Conservation (phyloP, 2,888 invertebrate genomes). For the Hymenopus coronatus region DNA sequence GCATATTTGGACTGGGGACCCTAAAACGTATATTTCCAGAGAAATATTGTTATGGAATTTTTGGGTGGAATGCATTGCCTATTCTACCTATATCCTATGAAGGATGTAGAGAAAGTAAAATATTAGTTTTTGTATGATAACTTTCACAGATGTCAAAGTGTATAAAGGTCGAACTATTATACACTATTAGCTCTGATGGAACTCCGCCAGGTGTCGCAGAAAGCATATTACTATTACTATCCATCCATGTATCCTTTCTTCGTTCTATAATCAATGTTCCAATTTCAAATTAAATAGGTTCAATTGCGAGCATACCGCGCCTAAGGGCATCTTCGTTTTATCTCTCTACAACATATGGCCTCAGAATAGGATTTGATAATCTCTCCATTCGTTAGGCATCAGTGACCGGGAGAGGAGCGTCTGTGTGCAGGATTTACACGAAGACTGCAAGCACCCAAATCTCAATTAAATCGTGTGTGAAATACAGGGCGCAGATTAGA, state of each 20-base stretch:
- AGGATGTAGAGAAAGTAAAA: no score
- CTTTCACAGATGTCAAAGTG: no score
- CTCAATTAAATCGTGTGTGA: constrained; percentile 30
- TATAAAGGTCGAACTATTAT: no score
- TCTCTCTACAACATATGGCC: not conserved
- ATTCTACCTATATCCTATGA: no score
- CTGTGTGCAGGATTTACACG: constrained; percentile 22
- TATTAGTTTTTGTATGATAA: no score
- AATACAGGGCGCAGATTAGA: constrained; percentile 25
- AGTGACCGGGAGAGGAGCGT: constrained; percentile 11
- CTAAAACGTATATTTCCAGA: no score
- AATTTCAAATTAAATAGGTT: not conserved
- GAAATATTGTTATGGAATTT: no score
- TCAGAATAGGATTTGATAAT: not conserved
- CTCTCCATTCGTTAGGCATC: constrained; percentile 11
- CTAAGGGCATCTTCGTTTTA: not conserved
- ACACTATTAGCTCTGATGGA: no score
- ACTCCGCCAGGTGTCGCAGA: no score
- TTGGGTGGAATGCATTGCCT: no score
- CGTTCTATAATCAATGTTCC: not conserved
- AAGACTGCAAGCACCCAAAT: constrained; percentile 14
- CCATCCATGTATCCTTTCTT: not conserved
- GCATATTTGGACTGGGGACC: no score
- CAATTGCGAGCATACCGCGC: not conserved
- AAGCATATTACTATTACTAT: not conserved